These are phyloP conservation scores for Varanus salvator DNA, from an alignment of 2,113 vertebrate genomes.

Conservation along the genomic window DNA sequence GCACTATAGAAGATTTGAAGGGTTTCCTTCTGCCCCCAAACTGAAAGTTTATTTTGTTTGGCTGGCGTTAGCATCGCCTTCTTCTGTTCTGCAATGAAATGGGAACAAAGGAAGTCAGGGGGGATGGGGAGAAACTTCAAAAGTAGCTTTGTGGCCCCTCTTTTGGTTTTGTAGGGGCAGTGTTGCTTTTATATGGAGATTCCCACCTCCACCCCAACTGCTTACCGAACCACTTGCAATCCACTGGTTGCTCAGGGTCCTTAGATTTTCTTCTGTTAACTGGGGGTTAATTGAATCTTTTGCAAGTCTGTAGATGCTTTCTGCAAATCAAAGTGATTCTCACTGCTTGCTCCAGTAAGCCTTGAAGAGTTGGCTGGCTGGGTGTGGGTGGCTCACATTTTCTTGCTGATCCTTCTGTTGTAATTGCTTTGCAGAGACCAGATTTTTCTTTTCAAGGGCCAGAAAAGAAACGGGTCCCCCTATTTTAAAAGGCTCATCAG, in stretches of 20 bases:
- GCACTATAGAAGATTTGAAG: neutral
- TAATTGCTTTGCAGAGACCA: conserved; percentile 45
- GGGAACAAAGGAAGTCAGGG: neutral
- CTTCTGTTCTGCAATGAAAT: no score
- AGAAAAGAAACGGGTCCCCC: neutral
- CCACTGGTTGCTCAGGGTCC: neutral
- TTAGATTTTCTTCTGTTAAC: neutral
- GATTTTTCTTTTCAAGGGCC: neutral
- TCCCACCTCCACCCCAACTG: neutral
- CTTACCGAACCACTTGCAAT: neutral
- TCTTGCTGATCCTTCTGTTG: conserved; percentile 40
- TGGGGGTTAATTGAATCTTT: conserved; percentile 2
- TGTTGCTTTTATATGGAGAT: neutral
- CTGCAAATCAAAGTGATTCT: neutral
- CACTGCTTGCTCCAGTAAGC: neutral
- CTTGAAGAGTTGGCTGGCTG: neutral
- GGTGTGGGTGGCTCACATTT: conserved; percentile 28
- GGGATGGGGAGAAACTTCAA: neutral
- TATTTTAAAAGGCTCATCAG: neutral
- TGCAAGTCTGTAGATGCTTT: neutral
- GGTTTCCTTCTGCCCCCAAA: neutral
- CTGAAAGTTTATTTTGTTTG: neutral
- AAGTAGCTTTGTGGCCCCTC: neutral
- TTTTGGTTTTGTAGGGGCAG: neutral
- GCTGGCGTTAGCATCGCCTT: neutral